Conservation (phyloP, 2,888 invertebrate species). For the Athalia circularis region DNA sequence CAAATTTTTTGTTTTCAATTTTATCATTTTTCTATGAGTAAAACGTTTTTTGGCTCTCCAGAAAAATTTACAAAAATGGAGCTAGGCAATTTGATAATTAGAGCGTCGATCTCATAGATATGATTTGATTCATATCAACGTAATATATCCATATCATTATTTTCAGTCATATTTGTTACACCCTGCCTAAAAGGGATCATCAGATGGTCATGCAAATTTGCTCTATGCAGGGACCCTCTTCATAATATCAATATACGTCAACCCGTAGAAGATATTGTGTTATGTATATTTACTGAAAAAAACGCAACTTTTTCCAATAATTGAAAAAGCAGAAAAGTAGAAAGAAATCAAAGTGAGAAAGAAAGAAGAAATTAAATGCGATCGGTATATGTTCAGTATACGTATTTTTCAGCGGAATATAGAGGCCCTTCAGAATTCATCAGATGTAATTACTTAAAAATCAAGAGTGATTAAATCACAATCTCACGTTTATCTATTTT, state of each 20-base stretch:
- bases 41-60: too few species aligned
- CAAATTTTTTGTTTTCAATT: too few species aligned
- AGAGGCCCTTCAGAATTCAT: conserved; percentile 54
- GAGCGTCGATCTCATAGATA: too few species aligned
- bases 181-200: conserved; percentile 68
- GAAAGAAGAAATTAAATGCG: too few species aligned
- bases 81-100: too few species aligned
- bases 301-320: not conserved
- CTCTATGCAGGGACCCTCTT: conserved; percentile 63
- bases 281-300: too few species aligned
- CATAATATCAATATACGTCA: conserved; percentile 32
- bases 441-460: not conserved
- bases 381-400: conserved; percentile 44
- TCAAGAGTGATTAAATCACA: too few species aligned
- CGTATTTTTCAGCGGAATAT: conserved; percentile 53
- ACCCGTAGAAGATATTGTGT: not conserved
- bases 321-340: not conserved
- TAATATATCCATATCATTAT: conserved; percentile 68
- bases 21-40: too few species aligned
- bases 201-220: conserved; percentile 68
- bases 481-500: too few species aligned
- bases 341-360: too few species aligned
- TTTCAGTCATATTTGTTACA: conserved; percentile 63
- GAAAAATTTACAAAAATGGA: too few species aligned
- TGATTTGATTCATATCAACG: conserved; percentile 41